These are phyloP conservation scores for Mirza zaza DNA, from an alignment of 2,113 vertebrate species.

Conservation along the genomic window DNA sequence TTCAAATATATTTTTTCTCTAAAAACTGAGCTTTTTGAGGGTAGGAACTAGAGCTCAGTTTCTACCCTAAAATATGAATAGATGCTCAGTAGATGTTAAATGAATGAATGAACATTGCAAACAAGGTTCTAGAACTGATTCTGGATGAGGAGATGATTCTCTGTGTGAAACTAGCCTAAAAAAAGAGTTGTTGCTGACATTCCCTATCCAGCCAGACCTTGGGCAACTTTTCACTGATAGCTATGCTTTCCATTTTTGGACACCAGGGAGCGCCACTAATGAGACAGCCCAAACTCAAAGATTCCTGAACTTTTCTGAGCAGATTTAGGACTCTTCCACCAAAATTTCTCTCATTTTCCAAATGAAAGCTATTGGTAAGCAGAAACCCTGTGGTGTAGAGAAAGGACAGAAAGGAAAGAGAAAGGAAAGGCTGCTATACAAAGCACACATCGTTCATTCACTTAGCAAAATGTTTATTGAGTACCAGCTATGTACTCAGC, in stretches of 20 bases:
- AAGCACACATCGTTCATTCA: neutral
- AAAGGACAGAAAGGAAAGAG: too few relatives aligned
- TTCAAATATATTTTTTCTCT: neutral
- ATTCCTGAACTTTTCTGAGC: neutral
- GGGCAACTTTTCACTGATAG: neutral
- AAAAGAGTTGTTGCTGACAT: neutral
- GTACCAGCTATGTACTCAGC: neutral
- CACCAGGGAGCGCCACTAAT: conserved; percentile 59
- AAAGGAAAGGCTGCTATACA: neutral
- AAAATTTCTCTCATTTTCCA: conserved; percentile 23
- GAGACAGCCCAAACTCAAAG: neutral
- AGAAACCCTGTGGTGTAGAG: neutral
- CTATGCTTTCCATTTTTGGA: conserved; percentile 40
- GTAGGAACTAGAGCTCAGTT: neutral
- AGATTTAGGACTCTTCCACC: neutral
- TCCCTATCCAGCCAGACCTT: neutral
- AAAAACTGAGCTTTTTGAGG: neutral
- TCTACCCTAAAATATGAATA: neutral
- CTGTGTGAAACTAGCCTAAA: neutral
- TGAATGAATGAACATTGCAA: neutral
- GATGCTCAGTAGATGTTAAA: neutral
- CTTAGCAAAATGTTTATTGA: neutral
- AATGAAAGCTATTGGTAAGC: conserved; percentile 19
- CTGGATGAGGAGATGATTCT: neutral
- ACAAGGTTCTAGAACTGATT: conserved; percentile 16